Evolutionary conservation across 2,888 invertebrate species (phyloP).

Genomic region (Malthinus seriepunctatus): DNA sequence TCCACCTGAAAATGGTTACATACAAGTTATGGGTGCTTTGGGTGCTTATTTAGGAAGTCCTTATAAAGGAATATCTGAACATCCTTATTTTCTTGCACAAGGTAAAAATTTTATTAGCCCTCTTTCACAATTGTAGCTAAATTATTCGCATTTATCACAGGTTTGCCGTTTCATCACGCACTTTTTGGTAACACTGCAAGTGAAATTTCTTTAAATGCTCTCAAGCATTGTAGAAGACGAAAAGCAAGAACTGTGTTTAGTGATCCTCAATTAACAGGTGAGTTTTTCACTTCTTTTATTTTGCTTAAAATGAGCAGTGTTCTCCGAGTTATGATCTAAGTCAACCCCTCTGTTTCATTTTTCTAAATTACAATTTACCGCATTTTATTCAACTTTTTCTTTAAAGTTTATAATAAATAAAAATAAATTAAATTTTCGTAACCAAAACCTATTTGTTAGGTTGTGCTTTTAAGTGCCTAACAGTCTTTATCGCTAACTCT

Average conservation of each 20-base stretch:
- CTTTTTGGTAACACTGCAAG: conserved; percentile 67
- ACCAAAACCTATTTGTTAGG: no score
- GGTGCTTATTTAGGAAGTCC: conserved; percentile 70
- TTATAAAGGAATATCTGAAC: conserved; percentile 68
- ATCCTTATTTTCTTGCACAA: conserved; percentile 72
- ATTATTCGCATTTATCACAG: conserved; percentile 49
- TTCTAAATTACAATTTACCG: no score
- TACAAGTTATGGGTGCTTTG: conserved; percentile 70
- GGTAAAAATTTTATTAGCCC: conserved; percentile 52
- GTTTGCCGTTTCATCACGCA: conserved; percentile 67
- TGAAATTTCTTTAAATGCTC: conserved; percentile 70
- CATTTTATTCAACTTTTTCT: no score
- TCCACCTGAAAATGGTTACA: conserved; percentile 62
- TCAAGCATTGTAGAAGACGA: conserved; percentile 92
- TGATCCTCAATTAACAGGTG: conserved; percentile 72
- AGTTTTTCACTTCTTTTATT: not conserved
- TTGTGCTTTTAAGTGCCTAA: no score
- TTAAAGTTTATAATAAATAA: no score
- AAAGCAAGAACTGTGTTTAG: conserved; percentile 95
- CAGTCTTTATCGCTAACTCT: no score
- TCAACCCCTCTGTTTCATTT: no score
- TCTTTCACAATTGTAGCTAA: not conserved
- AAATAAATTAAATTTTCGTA: no score
- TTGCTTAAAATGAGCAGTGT: no score
- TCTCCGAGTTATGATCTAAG: no score